Percentiles rank a stretch among this genome's conserved stretches.
phyloP scores from a whole-genome alignment of 2,797 vertebrate genomes.

The Buceros bicornis region DNA sequence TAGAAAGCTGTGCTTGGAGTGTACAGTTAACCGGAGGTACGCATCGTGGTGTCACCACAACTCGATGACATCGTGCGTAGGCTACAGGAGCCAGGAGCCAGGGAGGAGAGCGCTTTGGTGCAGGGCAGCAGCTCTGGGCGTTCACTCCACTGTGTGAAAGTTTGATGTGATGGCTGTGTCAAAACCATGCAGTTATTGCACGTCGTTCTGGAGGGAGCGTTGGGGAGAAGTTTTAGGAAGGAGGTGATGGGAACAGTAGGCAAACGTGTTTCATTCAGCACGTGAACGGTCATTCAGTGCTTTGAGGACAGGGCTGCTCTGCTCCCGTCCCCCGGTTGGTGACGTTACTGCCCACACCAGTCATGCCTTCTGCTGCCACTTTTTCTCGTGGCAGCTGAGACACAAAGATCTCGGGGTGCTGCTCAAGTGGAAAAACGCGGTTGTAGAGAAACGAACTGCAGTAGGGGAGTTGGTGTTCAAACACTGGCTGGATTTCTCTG shows the following conservation, averaged over 20 bases:
- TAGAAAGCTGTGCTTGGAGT: neutral
- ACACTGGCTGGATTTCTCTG: neutral
- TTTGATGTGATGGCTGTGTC: neutral
- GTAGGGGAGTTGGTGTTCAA: neutral
- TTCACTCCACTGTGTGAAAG: no score
- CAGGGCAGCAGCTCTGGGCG: no score
- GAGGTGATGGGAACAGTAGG: no score
- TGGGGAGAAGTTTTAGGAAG: neutral
- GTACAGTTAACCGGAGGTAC: neutral
- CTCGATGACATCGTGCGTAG: neutral
- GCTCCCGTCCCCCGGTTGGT: neutral
- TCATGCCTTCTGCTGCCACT: neutral
- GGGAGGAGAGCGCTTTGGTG: neutral
- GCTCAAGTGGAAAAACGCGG: neutral
- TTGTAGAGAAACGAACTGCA: neutral
- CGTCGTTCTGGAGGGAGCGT: neutral
- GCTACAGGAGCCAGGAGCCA: neutral
- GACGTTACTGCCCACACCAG: neutral
- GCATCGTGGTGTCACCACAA: neutral
- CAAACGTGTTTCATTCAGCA: accelerated
- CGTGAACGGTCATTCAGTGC: accelerated
- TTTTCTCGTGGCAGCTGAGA: neutral
- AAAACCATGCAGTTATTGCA: neutral
- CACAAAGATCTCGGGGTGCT: neutral
- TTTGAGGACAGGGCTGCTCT: neutral